A percentile compares a stretch with the other conserved stretches of the same genome.
phyloP scores from a whole-genome alignment of 2,113 vertebrate species.

The Anolis sagrei region DNA sequence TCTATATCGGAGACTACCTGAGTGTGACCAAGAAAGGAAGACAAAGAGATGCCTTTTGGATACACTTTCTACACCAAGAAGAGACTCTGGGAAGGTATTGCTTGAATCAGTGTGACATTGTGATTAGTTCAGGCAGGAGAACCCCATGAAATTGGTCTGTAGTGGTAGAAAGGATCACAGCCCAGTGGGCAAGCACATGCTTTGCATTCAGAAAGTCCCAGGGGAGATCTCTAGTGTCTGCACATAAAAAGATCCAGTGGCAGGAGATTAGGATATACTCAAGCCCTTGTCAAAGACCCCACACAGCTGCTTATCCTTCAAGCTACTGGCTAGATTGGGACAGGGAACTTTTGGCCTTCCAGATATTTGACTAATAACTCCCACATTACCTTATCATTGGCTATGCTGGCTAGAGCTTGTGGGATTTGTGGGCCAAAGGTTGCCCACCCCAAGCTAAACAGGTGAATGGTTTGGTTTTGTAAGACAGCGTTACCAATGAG shows the following conservation, averaged over 20 bases:
- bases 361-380: not conserved
- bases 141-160: not conserved
- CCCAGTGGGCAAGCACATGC: not conserved
- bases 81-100: conserved; percentile 87
- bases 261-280: not conserved
- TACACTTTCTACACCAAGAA: conserved; percentile 93
- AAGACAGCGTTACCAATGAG: not conserved
- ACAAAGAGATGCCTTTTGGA: conserved; percentile 88
- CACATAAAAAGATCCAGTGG: too few species aligned
- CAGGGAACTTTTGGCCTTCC: not conserved
- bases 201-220: not conserved
- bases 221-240: not conserved
- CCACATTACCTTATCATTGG: not conserved
- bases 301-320: not conserved
- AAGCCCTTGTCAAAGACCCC: not conserved
- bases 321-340: not conserved
- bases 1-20: conserved; percentile 83
- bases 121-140: not conserved
- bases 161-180: not conserved
- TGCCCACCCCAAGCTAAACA: not conserved
- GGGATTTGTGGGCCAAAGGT: not conserved
- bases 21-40: conserved; percentile 80
- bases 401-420: not conserved
- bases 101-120: not conserved
- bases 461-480: not conserved